phyloP scores from a whole-genome alignment of 2,888 invertebrate genomes.

The Pterostichus madidus region DNA sequence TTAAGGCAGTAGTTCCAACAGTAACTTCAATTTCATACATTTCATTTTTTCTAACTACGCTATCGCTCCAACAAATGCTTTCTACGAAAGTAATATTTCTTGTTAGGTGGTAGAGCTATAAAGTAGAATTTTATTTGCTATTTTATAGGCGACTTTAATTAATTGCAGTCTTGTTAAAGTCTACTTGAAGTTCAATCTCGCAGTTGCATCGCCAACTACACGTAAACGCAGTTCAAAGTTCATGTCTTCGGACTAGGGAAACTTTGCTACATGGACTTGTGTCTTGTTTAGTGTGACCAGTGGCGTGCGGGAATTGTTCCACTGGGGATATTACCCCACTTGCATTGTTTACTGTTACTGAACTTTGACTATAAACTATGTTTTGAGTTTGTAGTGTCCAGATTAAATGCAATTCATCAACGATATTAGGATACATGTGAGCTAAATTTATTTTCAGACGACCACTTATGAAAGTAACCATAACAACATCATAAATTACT shows the following conservation, averaged over 20 bases:
- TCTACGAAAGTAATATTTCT: slow-evolving; percentile 12
- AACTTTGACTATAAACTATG: slow-evolving; percentile 7
- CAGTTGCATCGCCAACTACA: too few relatives aligned
- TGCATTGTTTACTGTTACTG: slow-evolving; percentile 30
- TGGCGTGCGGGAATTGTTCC: slow-evolving; percentile 43
- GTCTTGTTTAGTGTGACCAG: slow-evolving; percentile 27
- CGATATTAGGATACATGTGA: neutral
- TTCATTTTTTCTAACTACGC: neutral
- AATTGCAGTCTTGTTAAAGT: slow-evolving; percentile 34
- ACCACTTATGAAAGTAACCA: too few relatives aligned
- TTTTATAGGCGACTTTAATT: slow-evolving; percentile 11
- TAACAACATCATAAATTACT: too few relatives aligned
- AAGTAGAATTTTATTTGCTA: neutral
- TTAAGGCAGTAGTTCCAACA: neutral
- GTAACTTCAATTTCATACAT: slow-evolving; percentile 1
- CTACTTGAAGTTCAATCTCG: neutral
- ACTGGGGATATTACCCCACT: slow-evolving; percentile 16
- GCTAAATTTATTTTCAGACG: too few relatives aligned
- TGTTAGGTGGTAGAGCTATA: neutral
- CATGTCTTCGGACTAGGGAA: neutral
- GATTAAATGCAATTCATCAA: slow-evolving; percentile 17
- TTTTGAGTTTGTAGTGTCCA: neutral
- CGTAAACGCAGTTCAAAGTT: too few relatives aligned
- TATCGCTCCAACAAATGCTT: neutral
- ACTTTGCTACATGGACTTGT: neutral